Conservation (phyloP, 2,888 invertebrate species). For the Charanyca ferruginea region DNA sequence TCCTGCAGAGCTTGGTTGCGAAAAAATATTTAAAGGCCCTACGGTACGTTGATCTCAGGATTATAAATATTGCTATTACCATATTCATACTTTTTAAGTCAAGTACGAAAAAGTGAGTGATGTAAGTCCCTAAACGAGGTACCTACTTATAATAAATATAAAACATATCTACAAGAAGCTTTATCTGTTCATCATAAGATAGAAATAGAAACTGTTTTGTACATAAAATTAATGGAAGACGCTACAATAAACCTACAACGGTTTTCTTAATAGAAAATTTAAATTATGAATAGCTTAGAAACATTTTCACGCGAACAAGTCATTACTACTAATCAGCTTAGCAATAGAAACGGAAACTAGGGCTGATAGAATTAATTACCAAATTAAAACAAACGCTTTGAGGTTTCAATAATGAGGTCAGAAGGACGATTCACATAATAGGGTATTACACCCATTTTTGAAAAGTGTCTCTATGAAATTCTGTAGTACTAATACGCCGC, state of each 20-base stretch:
- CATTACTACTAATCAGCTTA: slow-evolving; percentile 41
- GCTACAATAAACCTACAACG: background rate
- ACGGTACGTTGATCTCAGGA: slow-evolving; percentile 16
- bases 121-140: background rate
- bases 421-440: background rate
- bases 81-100: slow-evolving; percentile 26
- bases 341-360: slow-evolving; percentile 38
- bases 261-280: slow-evolving; percentile 3
- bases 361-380: slow-evolving; percentile 42
- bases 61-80: slow-evolving; percentile 30
- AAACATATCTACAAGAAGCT: background rate
- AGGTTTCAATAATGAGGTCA: background rate
- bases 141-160: background rate
- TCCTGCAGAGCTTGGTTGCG: background rate
- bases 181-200: background rate
- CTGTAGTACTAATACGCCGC: too few species aligned
- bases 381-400: slow-evolving; percentile 15
- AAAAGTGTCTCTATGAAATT: too few species aligned
- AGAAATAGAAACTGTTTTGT: background rate
- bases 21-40: slow-evolving; percentile 13
- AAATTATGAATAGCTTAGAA: slow-evolving; percentile 11
- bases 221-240: background rate
- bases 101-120: slow-evolving; percentile 2
- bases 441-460: too few species aligned
- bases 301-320: slow-evolving; percentile 54